phyloP scores from a whole-genome alignment of 2,888 invertebrate genomes.

The Antheraea assamensis region DNA sequence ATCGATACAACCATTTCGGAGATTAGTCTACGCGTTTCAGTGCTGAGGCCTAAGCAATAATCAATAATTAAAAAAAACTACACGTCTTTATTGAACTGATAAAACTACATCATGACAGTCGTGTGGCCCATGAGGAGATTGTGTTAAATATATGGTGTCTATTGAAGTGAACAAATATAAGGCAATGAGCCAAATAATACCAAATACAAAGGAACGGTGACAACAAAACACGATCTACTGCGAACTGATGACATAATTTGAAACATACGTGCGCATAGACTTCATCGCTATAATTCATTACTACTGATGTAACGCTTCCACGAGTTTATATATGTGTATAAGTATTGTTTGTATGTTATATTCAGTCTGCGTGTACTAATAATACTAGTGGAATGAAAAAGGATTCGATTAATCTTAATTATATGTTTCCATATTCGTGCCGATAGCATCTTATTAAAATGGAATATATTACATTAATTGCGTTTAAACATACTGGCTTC shows the following conservation, averaged over 20 bases:
- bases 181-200: slow-evolving; percentile 75
- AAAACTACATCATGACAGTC: background rate
- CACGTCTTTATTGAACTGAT: background rate
- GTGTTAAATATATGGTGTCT: slow-evolving; percentile 44
- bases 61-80: background rate
- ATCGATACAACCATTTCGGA: too few relatives aligned
- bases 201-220: slow-evolving; percentile 56
- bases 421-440: background rate
- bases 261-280: slow-evolving; percentile 57
- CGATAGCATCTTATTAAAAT: slow-evolving; percentile 3
- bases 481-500: background rate
- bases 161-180: slow-evolving; percentile 54
- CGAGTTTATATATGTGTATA: slow-evolving; percentile 34
- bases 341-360: slow-evolving; percentile 4
- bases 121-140: background rate
- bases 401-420: background rate
- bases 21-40: background rate
- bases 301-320: slow-evolving; percentile 45
- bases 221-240: slow-evolving; percentile 63
- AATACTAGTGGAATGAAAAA: slow-evolving; percentile 1
- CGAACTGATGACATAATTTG: slow-evolving; percentile 71
- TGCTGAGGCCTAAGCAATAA: background rate
- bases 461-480: background rate
- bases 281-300: slow-evolving; percentile 60
- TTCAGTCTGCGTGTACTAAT: slow-evolving; percentile 10